Conservation (phyloP, 2,113 vertebrate species). For the Cyanoliseus patagonus region DNA sequence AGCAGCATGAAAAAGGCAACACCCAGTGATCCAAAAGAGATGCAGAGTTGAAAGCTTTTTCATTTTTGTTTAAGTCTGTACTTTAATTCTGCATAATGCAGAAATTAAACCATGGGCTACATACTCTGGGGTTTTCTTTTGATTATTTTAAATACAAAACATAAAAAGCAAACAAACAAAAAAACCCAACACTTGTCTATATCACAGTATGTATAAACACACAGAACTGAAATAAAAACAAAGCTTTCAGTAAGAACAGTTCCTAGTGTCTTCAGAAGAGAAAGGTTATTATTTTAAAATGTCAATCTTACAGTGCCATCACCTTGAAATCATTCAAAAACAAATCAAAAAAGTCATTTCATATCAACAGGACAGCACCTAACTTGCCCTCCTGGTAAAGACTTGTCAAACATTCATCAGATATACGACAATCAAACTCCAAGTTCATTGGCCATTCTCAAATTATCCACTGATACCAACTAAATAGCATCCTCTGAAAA, state of each 20-base stretch:
- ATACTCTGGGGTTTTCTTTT: neutral
- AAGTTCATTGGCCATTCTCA: neutral
- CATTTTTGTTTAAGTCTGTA: neutral
- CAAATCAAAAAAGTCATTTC: neutral
- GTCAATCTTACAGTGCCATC: neutral
- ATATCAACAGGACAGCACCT: neutral
- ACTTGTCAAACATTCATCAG: neutral
- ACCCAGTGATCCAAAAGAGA: neutral
- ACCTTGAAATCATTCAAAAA: neutral
- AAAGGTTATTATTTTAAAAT: neutral
- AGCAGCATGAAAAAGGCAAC: neutral
- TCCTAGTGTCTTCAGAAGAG: neutral
- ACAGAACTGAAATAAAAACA: neutral
- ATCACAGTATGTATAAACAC: neutral
- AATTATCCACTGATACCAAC: neutral
- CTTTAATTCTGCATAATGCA: neutral
- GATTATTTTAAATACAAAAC: neutral
- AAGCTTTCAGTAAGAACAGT: neutral
- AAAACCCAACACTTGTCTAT: neutral
- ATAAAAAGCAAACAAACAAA: neutral
- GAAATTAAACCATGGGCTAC: neutral
- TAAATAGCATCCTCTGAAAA: neutral
- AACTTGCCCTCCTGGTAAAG: neutral
- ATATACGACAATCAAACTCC: neutral
- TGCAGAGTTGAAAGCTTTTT: neutral